These are phyloP conservation scores for Oncorhynchus kisutch DNA, from an alignment of 2,113 vertebrate species.

Conservation along the genomic window DNA sequence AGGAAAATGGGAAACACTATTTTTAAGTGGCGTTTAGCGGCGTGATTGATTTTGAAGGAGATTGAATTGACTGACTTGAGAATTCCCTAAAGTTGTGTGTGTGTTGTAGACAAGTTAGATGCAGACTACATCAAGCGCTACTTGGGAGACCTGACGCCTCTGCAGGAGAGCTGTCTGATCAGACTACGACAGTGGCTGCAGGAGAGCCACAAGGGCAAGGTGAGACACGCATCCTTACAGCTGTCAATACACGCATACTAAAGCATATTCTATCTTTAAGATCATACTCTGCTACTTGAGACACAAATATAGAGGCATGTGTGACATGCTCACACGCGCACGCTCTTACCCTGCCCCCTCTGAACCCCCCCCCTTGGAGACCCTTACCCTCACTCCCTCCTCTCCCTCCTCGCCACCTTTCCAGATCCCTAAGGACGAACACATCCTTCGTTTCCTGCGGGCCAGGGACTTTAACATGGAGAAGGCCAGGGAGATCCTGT, in stretches of 20 bases:
- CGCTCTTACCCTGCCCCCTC: neutral
- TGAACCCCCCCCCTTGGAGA: neutral
- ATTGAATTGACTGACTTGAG: neutral
- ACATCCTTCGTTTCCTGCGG: conserved; percentile 91
- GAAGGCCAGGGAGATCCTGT: conserved; percentile 89
- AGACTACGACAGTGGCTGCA: conserved; percentile 93
- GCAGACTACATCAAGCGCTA: conserved; percentile 97
- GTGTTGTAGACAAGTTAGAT: conserved; percentile 85
- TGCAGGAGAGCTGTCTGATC: conserved; percentile 97
- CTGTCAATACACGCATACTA: neutral
- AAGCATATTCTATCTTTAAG: neutral
- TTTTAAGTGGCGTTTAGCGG: neutral
- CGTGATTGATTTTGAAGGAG: neutral
- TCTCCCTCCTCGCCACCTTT: neutral
- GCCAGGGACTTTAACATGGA: conserved; percentile 95
- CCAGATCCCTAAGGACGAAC: conserved; percentile 95
- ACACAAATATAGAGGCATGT: no score
- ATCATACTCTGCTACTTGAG: no score
- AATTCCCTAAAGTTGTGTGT: neutral
- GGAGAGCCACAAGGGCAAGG: conserved; percentile 95
- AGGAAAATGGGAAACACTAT: no score
- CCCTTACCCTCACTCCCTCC: neutral
- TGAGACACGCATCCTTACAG: conserved; percentile 51
- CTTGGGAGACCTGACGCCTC: conserved; percentile 89
- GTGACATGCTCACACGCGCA: neutral